A percentile compares a stretch with the other conserved stretches of the same genome.
These are phyloP conservation scores for Tachycineta bicolor DNA, from an alignment of 2,113 vertebrate genomes.

Conservation along the genomic window DNA sequence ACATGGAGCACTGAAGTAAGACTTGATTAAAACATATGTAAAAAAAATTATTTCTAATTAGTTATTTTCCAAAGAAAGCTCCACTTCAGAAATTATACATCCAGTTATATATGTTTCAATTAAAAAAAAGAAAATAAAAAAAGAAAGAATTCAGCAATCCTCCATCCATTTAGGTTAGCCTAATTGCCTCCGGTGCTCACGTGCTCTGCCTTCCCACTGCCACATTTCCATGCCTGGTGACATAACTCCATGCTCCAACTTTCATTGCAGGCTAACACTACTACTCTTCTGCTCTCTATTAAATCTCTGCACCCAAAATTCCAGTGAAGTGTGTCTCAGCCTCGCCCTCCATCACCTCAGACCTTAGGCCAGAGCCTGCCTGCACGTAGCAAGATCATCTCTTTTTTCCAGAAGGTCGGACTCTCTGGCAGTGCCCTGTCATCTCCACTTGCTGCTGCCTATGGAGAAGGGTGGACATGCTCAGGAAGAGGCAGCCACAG, in stretches of 20 bases:
- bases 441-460: not conserved
- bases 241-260: not conserved
- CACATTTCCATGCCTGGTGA: not conserved
- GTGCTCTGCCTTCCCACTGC: not conserved
- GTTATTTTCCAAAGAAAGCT: not conserved
- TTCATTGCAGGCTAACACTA: not conserved
- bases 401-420: not conserved
- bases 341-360: not conserved
- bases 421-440: not conserved
- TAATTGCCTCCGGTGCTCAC: not conserved
- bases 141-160: not conserved
- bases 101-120: not conserved
- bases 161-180: not conserved
- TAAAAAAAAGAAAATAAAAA: too few species aligned
- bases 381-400: rapidly evolving
- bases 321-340: not conserved
- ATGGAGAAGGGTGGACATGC: not conserved
- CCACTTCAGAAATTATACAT: not conserved
- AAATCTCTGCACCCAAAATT: not conserved
- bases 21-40: not conserved
- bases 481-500: not conserved
- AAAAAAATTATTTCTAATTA: not conserved
- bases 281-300: not conserved
- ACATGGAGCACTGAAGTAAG: not conserved
- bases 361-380: not conserved